Conservation (phyloP, 2,113 vertebrate genomes). For the Cynoglossus semilaevis region DNA sequence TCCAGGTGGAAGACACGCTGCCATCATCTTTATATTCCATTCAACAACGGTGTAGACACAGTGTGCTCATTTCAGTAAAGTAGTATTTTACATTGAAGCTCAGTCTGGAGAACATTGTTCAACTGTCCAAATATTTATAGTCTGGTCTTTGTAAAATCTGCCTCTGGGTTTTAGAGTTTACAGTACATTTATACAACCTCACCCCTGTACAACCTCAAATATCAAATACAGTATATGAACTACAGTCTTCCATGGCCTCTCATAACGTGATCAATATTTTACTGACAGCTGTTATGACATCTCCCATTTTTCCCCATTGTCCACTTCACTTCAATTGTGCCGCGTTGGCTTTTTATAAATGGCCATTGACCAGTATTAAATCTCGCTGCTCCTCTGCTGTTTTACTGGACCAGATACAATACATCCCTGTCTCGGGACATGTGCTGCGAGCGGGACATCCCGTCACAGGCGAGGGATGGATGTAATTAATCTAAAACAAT, state of each 20-base stretch:
- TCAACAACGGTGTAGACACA: too few species aligned
- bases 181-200: not conserved
- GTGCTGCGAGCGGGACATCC: constrained; percentile 51
- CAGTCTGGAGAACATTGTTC: too few species aligned
- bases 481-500: constrained; percentile 76
- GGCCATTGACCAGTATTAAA: constrained; percentile 62
- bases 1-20: too few species aligned
- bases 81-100: too few species aligned
- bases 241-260: not conserved
- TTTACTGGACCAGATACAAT: constrained; percentile 47
- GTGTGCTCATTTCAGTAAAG: too few species aligned
- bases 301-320: constrained; percentile 47
- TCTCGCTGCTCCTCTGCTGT: constrained; percentile 33
- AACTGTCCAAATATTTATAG: not conserved
- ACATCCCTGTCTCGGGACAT: constrained; percentile 53
- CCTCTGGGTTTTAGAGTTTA: not conserved
- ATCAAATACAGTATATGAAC: not conserved
- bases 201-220: not conserved
- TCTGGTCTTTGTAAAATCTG: not conserved
- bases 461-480: constrained; percentile 48
- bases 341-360: constrained; percentile 63
- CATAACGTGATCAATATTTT: constrained; percentile 10
- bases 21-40: too few species aligned
- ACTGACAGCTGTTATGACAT: constrained; percentile 23
- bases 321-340: constrained; percentile 62